Conservation (phyloP, 37 sponge, comb jelly and placozoan genomes). For the Haliclona indistincta region DNA sequence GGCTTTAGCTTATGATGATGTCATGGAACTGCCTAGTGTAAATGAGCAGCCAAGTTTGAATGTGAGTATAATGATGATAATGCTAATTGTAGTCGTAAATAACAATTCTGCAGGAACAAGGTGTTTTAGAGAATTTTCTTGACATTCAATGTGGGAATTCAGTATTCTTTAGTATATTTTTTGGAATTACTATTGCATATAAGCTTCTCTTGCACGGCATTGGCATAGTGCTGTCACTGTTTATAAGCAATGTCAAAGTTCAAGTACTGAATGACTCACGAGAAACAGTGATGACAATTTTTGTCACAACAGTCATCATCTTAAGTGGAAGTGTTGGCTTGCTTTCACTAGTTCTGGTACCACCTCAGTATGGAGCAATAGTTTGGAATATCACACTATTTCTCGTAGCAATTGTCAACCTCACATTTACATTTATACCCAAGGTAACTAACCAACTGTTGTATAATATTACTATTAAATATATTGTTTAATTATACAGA, state of each 20-base stretch:
- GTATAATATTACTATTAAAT: no score
- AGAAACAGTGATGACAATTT: not conserved
- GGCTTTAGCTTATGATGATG: not conserved
- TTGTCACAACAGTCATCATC: not conserved
- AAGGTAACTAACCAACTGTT: no score
- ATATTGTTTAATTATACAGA: no score
- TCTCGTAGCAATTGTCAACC: not conserved
- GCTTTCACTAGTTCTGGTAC: not conserved
- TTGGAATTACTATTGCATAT: not conserved
- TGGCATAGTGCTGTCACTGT: not conserved
- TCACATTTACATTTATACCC: not conserved
- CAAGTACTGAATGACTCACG: not conserved
- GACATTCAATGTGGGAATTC: not conserved
- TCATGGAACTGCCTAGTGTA: not conserved
- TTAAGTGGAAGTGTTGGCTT: not conserved
- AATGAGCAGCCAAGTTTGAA: not conserved
- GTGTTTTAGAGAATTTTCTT: not conserved
- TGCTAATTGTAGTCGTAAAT: not conserved
- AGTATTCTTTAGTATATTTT: not conserved
- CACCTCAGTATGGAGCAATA: not conserved
- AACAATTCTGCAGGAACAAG: not conserved
- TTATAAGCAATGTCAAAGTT: not conserved
- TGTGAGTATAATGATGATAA: not conserved
- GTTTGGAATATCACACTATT: not conserved
- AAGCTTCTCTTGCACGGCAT: not conserved